Conservation (phyloP, 2,888 invertebrate species). For the Nymphalis polychloros region DNA sequence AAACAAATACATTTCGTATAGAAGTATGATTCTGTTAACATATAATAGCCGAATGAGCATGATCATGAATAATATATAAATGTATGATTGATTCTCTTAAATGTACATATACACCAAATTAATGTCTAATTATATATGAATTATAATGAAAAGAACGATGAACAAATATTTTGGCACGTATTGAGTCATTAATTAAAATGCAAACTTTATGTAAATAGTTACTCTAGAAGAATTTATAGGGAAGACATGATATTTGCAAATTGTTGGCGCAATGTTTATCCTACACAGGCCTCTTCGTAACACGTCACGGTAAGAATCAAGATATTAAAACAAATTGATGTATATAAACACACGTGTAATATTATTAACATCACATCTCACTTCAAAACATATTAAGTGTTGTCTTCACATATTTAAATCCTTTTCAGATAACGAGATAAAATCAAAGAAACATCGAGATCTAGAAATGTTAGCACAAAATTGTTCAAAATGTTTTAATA, state of each 20-base stretch:
- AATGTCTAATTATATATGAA: conserved; percentile 7
- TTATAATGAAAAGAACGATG: conserved; percentile 8
- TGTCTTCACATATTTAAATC: too few relatives aligned
- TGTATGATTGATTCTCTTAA: not conserved
- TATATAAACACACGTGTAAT: not conserved
- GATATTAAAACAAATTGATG: not conserved
- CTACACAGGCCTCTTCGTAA: conserved; percentile 27
- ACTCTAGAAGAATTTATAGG: conserved; percentile 58
- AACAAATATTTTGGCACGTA: conserved; percentile 41
- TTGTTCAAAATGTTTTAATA: too few relatives aligned
- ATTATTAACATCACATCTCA: not conserved
- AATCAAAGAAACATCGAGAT: too few relatives aligned
- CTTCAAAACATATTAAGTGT: not conserved
- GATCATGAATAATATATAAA: conserved; percentile 6
- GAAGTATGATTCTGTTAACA: not conserved
- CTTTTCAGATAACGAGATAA: too few relatives aligned
- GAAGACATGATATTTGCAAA: conserved; percentile 71
- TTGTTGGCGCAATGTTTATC: conserved; percentile 47
- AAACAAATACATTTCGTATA: conserved; percentile 4
- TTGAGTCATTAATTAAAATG: conserved; percentile 33
- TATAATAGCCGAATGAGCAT: not conserved
- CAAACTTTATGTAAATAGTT: conserved; percentile 47
- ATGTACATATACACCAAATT: conserved; percentile 1
- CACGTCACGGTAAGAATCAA: conserved; percentile 16
- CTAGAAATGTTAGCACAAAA: too few relatives aligned